These are phyloP conservation scores for Acleris sparsana DNA, from an alignment of 2,888 invertebrate genomes.

Conservation along the genomic window DNA sequence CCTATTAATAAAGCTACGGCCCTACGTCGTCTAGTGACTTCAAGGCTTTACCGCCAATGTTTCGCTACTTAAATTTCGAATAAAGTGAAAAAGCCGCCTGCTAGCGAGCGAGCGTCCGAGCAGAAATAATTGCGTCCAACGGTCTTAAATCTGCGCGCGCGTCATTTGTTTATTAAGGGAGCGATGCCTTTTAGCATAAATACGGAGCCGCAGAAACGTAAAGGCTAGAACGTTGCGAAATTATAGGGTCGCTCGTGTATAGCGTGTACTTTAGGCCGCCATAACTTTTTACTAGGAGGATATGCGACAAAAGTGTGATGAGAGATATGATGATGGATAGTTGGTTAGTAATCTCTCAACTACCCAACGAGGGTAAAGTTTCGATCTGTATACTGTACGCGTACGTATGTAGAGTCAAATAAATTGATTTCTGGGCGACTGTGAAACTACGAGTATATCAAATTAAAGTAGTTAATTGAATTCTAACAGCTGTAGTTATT, in stretches of 20 bases:
- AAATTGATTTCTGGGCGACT: no score
- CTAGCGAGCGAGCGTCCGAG: conserved; percentile 59
- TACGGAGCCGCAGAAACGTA: conserved; percentile 16
- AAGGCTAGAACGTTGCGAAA: conserved; percentile 7
- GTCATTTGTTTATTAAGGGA: conserved; percentile 79
- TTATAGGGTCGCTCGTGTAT: conserved; percentile 3
- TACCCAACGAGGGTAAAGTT: no score
- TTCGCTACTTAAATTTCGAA: conserved; percentile 61
- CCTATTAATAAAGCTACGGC: conserved; percentile 6
- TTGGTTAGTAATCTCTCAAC: no score
- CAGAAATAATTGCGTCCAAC: conserved; percentile 75
- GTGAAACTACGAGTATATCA: no score
- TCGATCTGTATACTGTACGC: no score
- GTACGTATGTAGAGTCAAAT: no score
- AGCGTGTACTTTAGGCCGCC: not conserved
- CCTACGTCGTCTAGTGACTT: conserved; percentile 37
- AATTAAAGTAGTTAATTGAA: no score
- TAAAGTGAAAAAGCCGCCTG: conserved; percentile 66
- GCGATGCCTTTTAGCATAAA: conserved; percentile 73
- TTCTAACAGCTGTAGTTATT: no score
- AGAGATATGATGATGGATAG: no score
- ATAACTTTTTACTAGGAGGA: not conserved
- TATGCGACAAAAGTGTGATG: no score
- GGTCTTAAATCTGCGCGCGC: conserved; percentile 68
- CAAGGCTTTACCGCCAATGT: conserved; percentile 44